These are phyloP conservation scores for Onychorhynchus coronatus DNA, from an alignment of 2,113 vertebrate species.

Conservation along the genomic window DNA sequence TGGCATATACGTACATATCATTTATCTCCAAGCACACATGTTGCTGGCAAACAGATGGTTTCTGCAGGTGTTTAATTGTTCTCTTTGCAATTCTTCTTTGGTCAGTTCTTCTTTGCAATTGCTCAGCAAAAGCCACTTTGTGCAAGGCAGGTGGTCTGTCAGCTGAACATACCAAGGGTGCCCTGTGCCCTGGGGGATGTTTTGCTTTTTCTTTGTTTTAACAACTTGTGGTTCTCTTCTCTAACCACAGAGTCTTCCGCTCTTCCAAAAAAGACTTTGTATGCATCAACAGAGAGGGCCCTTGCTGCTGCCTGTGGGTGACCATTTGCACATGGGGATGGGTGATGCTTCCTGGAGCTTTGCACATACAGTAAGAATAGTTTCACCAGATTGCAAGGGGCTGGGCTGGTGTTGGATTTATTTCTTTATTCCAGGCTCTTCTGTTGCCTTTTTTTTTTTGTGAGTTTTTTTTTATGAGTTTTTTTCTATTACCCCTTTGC, in stretches of 20 bases:
- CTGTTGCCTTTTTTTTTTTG: not conserved
- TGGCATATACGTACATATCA: fast-evolving
- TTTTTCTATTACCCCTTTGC: not conserved
- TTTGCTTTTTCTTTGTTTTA: not conserved
- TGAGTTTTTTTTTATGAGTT: not conserved
- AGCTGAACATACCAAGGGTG: not conserved
- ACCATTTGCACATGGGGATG: not conserved
- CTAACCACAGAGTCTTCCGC: constrained; percentile 56
- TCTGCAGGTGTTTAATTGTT: not conserved
- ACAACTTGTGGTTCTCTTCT: not conserved
- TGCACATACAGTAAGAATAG: not conserved
- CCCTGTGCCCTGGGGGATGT: not conserved
- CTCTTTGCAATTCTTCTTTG: not conserved
- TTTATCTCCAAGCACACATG: not conserved
- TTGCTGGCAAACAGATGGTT: not conserved
- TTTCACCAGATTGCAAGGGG: fast-evolving
- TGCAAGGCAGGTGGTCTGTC: not conserved
- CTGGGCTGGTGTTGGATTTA: not conserved
- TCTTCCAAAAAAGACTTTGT: not conserved
- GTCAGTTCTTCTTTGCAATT: not conserved
- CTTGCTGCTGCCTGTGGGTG: not conserved
- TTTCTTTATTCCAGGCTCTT: not conserved
- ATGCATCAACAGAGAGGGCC: not conserved
- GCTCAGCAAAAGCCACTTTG: not conserved
- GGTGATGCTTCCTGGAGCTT: not conserved